phyloP scores from a whole-genome alignment of 2,113 vertebrate genomes.

The Coryphaenoides rupestris region DNA sequence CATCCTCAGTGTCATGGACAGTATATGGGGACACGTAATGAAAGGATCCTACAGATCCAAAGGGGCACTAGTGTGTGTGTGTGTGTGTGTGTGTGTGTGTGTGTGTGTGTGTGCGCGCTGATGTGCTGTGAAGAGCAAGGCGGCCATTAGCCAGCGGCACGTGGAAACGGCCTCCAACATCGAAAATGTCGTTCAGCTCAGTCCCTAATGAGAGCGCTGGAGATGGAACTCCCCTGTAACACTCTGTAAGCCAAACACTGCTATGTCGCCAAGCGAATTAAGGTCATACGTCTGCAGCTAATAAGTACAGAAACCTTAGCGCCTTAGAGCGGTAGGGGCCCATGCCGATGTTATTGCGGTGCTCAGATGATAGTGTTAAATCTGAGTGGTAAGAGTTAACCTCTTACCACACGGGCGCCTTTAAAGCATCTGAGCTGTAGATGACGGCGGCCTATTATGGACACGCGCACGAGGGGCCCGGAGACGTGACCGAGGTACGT shows the following conservation, averaged over 20 bases:
- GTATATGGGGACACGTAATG: slow-evolving; percentile 41
- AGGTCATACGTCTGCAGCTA: slow-evolving; percentile 25
- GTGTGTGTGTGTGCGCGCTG: too few relatives aligned
- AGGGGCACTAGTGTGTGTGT: slow-evolving; percentile 31
- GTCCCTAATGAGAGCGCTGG: slow-evolving; percentile 46
- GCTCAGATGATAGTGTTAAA: slow-evolving; percentile 23
- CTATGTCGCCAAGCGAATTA: slow-evolving; percentile 5
- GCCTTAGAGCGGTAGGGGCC: slow-evolving; percentile 4
- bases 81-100: too few relatives aligned
- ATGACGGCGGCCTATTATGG: too few relatives aligned
- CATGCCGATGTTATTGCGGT: slow-evolving; percentile 2
- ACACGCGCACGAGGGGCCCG: too few relatives aligned
- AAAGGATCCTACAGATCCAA: slow-evolving; percentile 58
- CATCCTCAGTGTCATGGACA: background rate
- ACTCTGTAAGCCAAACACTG: slow-evolving; percentile 10
- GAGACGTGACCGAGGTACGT: too few relatives aligned
- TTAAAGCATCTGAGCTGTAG: too few relatives aligned
- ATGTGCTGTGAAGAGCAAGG: slow-evolving; percentile 51
- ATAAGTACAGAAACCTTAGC: slow-evolving; percentile 16
- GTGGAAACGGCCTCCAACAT: slow-evolving; percentile 38
- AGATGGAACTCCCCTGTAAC: slow-evolving; percentile 22
- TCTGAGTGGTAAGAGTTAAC: slow-evolving; percentile 13
- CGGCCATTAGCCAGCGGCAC: slow-evolving; percentile 47
- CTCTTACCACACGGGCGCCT: too few relatives aligned
- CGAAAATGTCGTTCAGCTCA: slow-evolving; percentile 39